phyloP scores from a whole-genome alignment of 2,113 vertebrate species.

The Cyprinus carpio region DNA sequence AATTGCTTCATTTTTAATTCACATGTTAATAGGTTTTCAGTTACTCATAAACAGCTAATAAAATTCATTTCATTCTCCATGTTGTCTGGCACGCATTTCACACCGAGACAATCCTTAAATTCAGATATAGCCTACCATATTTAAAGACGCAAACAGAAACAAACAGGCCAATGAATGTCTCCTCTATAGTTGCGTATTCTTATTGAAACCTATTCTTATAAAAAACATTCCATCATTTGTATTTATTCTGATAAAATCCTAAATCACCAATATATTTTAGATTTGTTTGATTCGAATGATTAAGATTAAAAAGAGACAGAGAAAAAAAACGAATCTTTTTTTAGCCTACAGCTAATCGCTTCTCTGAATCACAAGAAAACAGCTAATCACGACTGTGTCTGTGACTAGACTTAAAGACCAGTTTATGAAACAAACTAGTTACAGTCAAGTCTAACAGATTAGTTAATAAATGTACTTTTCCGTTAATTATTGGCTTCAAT shows the following conservation, averaged over 20 bases:
- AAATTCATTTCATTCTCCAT: not conserved
- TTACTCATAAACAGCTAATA: not conserved
- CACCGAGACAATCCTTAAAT: not conserved
- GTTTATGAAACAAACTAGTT: not conserved
- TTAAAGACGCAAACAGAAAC: not conserved
- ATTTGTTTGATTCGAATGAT: not conserved
- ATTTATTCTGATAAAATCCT: not conserved
- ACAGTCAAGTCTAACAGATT: not conserved
- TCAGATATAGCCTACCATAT: not conserved
- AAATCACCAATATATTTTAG: not conserved
- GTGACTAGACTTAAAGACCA: not conserved
- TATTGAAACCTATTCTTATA: not conserved
- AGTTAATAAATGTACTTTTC: not conserved
- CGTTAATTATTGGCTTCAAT: not conserved
- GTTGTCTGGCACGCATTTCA: not conserved
- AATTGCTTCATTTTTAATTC: not conserved
- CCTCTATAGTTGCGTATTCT: slow-evolving; percentile 8
- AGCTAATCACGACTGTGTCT: not conserved
- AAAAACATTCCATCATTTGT: not conserved
- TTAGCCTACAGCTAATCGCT: not conserved
- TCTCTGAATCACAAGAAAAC: not conserved
- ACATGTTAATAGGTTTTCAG: not conserved
- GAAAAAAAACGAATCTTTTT: not conserved
- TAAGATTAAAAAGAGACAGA: not conserved
- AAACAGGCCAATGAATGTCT: not conserved